Evolutionary conservation across 1,140 invertebrate species (phyloP).

Genomic region (Nomia melanderi): DNA sequence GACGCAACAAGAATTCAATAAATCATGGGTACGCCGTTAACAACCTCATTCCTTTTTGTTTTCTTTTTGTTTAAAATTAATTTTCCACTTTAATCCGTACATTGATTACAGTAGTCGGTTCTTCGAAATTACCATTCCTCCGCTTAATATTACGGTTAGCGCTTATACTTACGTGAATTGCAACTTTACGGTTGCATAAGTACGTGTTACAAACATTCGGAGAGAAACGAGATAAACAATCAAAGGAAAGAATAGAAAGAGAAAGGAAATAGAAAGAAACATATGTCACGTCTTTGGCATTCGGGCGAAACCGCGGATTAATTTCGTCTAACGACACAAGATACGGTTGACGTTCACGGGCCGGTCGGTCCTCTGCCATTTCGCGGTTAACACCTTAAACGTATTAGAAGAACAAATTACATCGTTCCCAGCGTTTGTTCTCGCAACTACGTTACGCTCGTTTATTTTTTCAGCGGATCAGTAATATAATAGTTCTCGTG

Average conservation of each 20-base stretch:
- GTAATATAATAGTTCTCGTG: not conserved
- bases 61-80: slow-evolving; percentile 7
- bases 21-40: not conserved
- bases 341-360: not conserved
- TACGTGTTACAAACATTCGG: not conserved
- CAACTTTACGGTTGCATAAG: slow-evolving; percentile 4
- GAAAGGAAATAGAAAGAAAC: too few species aligned
- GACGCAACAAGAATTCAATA: not conserved
- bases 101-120: not conserved
- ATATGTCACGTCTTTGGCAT: not conserved
- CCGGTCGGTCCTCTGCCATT: not conserved
- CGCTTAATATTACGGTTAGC: not conserved
- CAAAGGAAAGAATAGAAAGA: too few species aligned
- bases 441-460: slow-evolving; percentile 4
- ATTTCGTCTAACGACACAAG: too few species aligned
- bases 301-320: not conserved
- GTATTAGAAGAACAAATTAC: slow-evolving; percentile 12
- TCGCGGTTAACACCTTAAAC: not conserved
- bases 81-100: not conserved
- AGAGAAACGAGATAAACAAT: not conserved
- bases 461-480: slow-evolving; percentile 6
- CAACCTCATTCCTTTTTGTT: too few species aligned
- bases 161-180: slow-evolving; percentile 1
- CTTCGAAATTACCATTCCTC: not conserved
- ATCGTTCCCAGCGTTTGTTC: not conserved